Percentiles rank a stretch among this genome's conserved stretches.
These are phyloP conservation scores for Bugula neritina DNA, from an alignment of 2,888 invertebrate species.

Conservation along the genomic window DNA sequence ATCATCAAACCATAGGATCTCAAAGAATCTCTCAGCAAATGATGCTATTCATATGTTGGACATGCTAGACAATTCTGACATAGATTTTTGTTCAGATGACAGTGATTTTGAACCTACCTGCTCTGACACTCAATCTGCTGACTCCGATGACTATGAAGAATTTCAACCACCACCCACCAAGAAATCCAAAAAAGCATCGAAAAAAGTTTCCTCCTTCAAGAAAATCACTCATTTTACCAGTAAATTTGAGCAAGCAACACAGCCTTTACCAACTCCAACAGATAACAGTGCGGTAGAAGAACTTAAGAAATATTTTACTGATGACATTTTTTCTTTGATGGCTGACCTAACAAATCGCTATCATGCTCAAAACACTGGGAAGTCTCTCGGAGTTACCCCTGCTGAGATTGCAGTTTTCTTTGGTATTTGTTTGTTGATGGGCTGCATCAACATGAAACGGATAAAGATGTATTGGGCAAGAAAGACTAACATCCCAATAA, in stretches of 20 bases:
- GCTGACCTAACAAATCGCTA: conserved; percentile 4
- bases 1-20: not conserved
- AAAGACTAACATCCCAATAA: not conserved
- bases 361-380: conserved; percentile 12
- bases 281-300: not conserved
- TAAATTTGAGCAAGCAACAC: no score
- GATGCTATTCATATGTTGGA: not conserved
- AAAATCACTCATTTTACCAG: not conserved
- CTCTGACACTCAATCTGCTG: no score
- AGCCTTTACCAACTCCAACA: no score
- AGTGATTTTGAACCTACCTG: no score
- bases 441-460: conserved; percentile 5
- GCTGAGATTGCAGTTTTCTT: not conserved
- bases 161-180: not conserved
- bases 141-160: not conserved
- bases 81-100: not conserved
- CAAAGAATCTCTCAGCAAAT: not conserved
- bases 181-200: not conserved
- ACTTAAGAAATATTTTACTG: not conserved
- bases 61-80: not conserved
- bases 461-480: not conserved
- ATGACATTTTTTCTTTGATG: not conserved
- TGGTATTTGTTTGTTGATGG: not conserved
- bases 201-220: not conserved
- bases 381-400: not conserved